These are phyloP conservation scores for Ernsta delagoae DNA, from an alignment of 2,888 invertebrate species.

Conservation along the genomic window DNA sequence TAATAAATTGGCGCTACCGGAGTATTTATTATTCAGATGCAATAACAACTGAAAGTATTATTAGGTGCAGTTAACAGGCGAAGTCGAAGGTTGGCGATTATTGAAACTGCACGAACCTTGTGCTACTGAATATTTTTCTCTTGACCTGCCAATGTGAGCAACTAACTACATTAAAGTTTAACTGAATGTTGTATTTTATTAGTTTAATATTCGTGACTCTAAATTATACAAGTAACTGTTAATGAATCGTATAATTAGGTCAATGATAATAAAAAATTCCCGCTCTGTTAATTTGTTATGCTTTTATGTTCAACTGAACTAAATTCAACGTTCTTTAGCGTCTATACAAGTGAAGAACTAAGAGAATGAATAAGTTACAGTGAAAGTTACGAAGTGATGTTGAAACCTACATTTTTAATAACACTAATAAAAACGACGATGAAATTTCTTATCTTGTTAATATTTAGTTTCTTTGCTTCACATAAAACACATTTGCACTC, in stretches of 20 bases:
- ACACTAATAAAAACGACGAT: too few species aligned
- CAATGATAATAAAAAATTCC: not conserved
- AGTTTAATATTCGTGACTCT: conserved; percentile 20
- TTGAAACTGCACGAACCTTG: conserved; percentile 36
- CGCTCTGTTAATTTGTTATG: not conserved
- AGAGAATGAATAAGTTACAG: not conserved
- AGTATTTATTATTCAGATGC: conserved; percentile 18
- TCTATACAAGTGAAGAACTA: not conserved
- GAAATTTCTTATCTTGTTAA: too few species aligned
- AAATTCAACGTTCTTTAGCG: not conserved
- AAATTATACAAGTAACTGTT: conserved; percentile 5
- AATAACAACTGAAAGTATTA: conserved; percentile 34
- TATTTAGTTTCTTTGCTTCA: too few species aligned
- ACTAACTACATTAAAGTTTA: conserved; percentile 21
- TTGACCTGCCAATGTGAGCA: conserved; percentile 25
- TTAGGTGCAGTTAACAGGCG: conserved; percentile 34
- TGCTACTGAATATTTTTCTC: conserved; percentile 35
- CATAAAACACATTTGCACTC: too few species aligned
- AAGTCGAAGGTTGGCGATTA: conserved; percentile 33
- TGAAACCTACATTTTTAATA: not conserved
- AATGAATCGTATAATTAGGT: conserved; percentile 12
- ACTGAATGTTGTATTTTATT: conserved; percentile 24
- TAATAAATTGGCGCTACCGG: conserved; percentile 21
- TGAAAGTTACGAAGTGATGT: not conserved
- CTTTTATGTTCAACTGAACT: not conserved